Evolutionary conservation across 2,797 vertebrate species (phyloP), one percentile per base, ranked within the genome.

Genomic region (Myotis vivesi): DNA sequence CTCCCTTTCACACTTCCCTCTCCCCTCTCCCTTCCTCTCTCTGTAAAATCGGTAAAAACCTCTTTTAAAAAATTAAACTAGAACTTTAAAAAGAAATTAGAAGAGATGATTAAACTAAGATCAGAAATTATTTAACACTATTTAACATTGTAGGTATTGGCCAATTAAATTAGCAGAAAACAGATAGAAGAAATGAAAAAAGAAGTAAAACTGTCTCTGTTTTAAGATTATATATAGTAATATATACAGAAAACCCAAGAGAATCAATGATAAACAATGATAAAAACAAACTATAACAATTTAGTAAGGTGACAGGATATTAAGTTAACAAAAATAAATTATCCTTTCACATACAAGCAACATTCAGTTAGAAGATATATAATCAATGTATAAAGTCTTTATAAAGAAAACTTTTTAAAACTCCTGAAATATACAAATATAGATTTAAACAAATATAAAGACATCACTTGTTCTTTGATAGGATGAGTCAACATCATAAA

Each of bases 281-380:
- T 55, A 76, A 87, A 95, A 91, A 93, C 41, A 87, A 59, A 92
- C 25, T 44, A 9, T 33, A 94, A 92, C 13, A 76, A 62, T 72
- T 87, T 30, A 87, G 30, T 80, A 94, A 93, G 62, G 33, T 84
- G 33, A 71, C 11, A 87, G 16, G 19, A 62, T 55, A 85, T 33
- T 92, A n/a, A 94, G 77, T 64, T 64, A 84, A 79, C 44, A 86
- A 92, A 96, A 95, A 89, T 87, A 55, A 87, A 77, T 77, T 30
- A 81, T 22, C 10, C 5, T 91, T 82, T 86, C 87, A 73, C 15
- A 80, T 72, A 62, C 17, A 87, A 91, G 87, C 68, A 89, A 81
- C 72, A 93, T 62, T 82, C 17, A 38, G 25, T 51, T 51, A 57
- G 22, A 76, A 87, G 36, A 82, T 49, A 82, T 62, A 91, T 49